Evolutionary conservation across 2,888 invertebrate genomes (phyloP), one percentile per base, ranked within the genome.

Genomic region (Emmelina monodactyla): DNA sequence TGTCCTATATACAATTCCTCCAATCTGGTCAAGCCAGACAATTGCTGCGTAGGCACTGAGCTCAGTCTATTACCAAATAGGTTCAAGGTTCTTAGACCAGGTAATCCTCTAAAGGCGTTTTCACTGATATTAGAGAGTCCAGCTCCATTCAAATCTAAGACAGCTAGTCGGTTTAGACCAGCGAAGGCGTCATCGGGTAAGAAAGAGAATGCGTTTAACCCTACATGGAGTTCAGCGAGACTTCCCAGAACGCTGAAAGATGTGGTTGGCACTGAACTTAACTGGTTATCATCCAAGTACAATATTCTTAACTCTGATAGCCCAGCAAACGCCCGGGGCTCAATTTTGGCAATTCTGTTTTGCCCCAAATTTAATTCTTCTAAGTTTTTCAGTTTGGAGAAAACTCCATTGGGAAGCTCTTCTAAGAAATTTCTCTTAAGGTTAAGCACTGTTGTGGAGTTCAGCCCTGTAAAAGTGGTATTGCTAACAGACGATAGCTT

Each of bases 291-390:
- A 55, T 94, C 92, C 42, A 94, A 73, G 62, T 91, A 91, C 10
- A 94, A 72, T 13, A 92, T 88, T 41, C 91, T 82, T 37, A 94
- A 73, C n/a, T 89, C 87, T 3, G 83, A 76, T 34, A 94, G 65
- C 1, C 90, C 91, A 34, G 88, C 85, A 50, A 94, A 90, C 2
- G 92, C 90, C 43, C 83, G 83, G 0, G 87, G 83, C 52, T 92
- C 91, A 31, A 94, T 88, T 51, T 85, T 85, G 12, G 88, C 87
- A 57, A 94, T 92, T 50, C 92, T 85, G 62, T 94, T 93, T 64
- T 91, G 88, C 11, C 92, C 92, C 40, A 94, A 78, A 71, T 94
- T 92, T 33, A 94, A 79, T 65, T 94, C 93, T 58, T 92, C 91
- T 46, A 94, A 79, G 61, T 88, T 88, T 1, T 85, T 83, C 46